Conservation (phyloP, 2,113 vertebrate genomes). For the Cinclus mexicanus region DNA sequence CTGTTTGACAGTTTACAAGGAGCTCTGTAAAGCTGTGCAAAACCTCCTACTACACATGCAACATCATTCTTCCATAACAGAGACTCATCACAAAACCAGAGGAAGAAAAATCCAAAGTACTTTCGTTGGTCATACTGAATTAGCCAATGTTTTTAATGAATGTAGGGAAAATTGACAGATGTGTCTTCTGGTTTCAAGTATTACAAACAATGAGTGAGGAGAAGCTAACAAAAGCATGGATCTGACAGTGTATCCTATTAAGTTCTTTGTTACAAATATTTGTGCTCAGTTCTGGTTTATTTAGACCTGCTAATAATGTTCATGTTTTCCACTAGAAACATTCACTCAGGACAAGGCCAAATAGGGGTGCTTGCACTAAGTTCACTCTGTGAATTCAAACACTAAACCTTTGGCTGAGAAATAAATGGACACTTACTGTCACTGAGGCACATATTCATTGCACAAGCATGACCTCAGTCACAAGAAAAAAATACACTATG, state of each 20-base stretch:
- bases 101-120: not conserved
- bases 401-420: not conserved
- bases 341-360: not conserved
- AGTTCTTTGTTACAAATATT: slow-evolving; percentile 11
- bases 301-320: not conserved
- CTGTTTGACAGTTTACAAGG: not conserved
- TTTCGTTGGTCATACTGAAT: not conserved
- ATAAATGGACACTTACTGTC: not conserved
- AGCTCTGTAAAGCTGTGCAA: not conserved
- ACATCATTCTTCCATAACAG: not conserved
- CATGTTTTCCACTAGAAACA: not conserved
- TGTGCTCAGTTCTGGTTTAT: slow-evolving; percentile 1
- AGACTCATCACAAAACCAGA: not conserved
- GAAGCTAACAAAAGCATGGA: not conserved
- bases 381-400: not conserved
- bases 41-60: not conserved
- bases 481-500: not conserved
- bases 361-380: not conserved
- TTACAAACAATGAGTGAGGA: not conserved
- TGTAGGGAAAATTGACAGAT: not conserved
- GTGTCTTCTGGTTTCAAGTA: not conserved
- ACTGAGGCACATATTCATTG: not conserved
- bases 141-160: not conserved
- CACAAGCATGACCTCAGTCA: not conserved
- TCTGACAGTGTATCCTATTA: not conserved